Evolutionary conservation across 2,797 vertebrate genomes (phyloP).

Genomic region (Acrossocheilus fasciatus): DNA sequence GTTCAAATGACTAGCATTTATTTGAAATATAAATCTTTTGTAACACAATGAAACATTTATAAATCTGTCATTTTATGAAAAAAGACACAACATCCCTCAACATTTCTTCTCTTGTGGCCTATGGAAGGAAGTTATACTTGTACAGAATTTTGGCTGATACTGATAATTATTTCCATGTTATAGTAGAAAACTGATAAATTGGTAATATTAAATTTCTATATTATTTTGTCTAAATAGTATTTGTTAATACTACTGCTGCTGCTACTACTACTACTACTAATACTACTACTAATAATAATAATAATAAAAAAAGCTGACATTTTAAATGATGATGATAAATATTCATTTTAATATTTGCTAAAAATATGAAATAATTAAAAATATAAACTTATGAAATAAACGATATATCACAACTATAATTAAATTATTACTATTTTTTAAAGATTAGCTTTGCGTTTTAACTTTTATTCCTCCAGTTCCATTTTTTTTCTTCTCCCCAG

Average conservation of each 20-base stretch:
- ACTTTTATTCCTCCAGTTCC: not conserved
- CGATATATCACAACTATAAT: not conserved
- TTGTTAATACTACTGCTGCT: no score
- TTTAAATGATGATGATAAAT: not conserved
- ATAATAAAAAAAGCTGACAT: not conserved
- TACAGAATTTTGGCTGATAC: not conserved
- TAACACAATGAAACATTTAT: slow-evolving; percentile 19
- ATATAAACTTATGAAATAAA: not conserved
- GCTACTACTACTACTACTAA: no score
- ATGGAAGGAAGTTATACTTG: no score
- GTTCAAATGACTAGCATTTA: not conserved
- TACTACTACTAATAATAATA: no score
- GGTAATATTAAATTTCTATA: not conserved
- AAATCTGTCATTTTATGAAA: not conserved
- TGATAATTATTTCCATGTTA: not conserved
- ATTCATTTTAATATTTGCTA: not conserved
- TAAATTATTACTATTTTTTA: not conserved
- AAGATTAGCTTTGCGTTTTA: not conserved
- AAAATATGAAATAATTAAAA: not conserved
- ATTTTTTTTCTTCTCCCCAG: not conserved
- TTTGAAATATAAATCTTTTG: not conserved
- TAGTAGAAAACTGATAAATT: not conserved
- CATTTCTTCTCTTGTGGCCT: not conserved
- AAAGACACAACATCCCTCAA: not conserved
- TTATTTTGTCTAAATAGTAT: not conserved